Percentiles rank a stretch among this genome's conserved stretches.
These are phyloP conservation scores for Adelphocoris suturalis DNA, from an alignment of 2,888 invertebrate species.

Conservation along the genomic window DNA sequence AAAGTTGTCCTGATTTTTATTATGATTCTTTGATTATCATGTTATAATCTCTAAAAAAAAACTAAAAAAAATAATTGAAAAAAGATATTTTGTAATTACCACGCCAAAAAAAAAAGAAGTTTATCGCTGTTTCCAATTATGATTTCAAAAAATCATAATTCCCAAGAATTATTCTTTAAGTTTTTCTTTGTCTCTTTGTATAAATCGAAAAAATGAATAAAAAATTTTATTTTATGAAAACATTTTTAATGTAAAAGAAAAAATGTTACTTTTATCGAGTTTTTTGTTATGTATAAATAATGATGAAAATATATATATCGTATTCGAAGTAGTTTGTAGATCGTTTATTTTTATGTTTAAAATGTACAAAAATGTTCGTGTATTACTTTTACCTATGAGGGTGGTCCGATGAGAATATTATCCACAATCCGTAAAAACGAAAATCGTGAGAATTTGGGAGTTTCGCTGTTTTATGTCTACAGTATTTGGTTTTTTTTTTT, in stretches of 20 bases:
- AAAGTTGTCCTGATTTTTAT: slow-evolving; percentile 50
- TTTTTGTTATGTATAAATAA: slow-evolving; percentile 1
- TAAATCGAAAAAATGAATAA: background rate
- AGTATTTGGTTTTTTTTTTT: background rate
- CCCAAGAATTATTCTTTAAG: slow-evolving; percentile 26
- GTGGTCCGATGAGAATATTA: background rate
- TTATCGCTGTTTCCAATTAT: slow-evolving; percentile 14
- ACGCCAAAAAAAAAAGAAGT: slow-evolving; percentile 38
- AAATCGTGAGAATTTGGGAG: background rate
- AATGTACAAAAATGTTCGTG: slow-evolving; percentile 18
- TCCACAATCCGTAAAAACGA: background rate
- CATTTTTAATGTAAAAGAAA: slow-evolving; percentile 1
- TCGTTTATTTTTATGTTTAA: slow-evolving; percentile 28
- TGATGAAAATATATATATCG: slow-evolving; percentile 17
- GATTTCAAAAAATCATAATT: slow-evolving; percentile 45
- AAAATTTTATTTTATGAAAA: background rate
- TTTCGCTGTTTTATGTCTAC: background rate
- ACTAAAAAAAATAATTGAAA: background rate
- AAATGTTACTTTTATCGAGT: slow-evolving; percentile 1
- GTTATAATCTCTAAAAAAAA: slow-evolving; percentile 53
- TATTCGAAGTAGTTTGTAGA: slow-evolving; percentile 59
- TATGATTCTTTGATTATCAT: background rate
- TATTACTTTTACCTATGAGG: slow-evolving; percentile 26
- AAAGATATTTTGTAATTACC: slow-evolving; percentile 30
- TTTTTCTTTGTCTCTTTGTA: slow-evolving; percentile 8